Conservation (phyloP, 37 sponge, comb jelly and placozoan species). For the Theonella swinhoei region DNA sequence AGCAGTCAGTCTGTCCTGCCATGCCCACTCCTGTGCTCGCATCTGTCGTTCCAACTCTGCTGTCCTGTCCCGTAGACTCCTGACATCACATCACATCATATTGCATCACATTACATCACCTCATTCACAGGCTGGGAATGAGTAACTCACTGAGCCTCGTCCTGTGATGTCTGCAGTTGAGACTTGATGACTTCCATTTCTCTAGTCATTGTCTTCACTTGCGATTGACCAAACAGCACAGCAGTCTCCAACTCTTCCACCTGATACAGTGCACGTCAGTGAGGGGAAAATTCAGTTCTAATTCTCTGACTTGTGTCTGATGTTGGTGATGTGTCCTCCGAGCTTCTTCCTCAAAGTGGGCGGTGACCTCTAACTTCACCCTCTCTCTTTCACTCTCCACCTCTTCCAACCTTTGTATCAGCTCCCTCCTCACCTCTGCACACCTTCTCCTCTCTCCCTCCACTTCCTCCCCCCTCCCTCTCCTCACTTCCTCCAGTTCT, state of each 20-base stretch:
- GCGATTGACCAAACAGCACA: constrained; percentile 58
- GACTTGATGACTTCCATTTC: background rate
- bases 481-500: background rate
- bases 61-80: background rate
- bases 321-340: background rate
- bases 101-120: background rate
- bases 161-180: too few relatives aligned
- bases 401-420: constrained; percentile 19
- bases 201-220: background rate
- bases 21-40: constrained; percentile 4
- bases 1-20: background rate
- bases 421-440: constrained; percentile 11
- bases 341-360: constrained; percentile 31
- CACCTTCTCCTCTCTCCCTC: background rate
- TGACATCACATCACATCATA: background rate
- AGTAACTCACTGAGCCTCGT: constrained; percentile 10
- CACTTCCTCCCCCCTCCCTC: background rate
- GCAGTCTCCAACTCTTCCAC: constrained; percentile 26
- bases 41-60: constrained; percentile 12
- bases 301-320: background rate
- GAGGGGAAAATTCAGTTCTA: too few relatives aligned
- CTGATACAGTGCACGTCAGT: too few relatives aligned
- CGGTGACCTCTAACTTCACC: constrained; percentile 15
- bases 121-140: too few relatives aligned
- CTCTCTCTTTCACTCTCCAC: constrained; percentile 25